A percentile compares a stretch with the other conserved stretches of the same genome.
phyloP scores from a whole-genome alignment of 2,113 vertebrate species.

The Caracal caracal region DNA sequence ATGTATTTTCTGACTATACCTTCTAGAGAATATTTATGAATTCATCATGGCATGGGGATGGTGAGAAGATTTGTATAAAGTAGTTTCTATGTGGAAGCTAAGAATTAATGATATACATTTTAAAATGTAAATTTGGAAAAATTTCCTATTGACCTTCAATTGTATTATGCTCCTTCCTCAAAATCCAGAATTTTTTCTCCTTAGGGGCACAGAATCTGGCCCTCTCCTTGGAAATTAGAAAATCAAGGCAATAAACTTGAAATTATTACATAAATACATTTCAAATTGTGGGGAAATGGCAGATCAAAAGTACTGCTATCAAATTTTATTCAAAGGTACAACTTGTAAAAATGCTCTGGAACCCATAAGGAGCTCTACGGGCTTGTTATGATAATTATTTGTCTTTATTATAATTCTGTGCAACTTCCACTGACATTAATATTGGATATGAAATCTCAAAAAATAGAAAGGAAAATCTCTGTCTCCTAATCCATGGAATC shows the following conservation, averaged over 20 bases:
- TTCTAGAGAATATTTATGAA: constrained; percentile 31
- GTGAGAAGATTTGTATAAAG: constrained; percentile 26
- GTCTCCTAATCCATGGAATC: constrained; percentile 1
- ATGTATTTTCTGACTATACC: not conserved
- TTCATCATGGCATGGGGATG: not conserved
- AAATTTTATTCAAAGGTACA: not conserved
- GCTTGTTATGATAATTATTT: not conserved
- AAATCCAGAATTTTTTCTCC: constrained; percentile 18
- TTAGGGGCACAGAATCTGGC: not conserved
- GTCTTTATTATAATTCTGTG: constrained; percentile 14
- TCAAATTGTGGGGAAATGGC: not conserved
- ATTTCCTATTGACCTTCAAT: not conserved
- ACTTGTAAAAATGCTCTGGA: not conserved
- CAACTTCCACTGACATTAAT: not conserved
- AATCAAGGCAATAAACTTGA: constrained; percentile 35
- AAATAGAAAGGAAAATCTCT: not conserved
- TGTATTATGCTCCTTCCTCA: not conserved
- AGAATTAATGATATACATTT: constrained; percentile 28
- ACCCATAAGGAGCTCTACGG: not conserved
- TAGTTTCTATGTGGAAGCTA: not conserved
- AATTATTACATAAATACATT: not conserved
- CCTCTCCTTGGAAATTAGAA: constrained; percentile 12
- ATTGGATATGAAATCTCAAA: not conserved
- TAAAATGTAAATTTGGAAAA: not conserved
- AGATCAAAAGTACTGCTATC: not conserved